phyloP scores from a whole-genome alignment of 2,888 invertebrate species.

The Agonopterix arenella region DNA sequence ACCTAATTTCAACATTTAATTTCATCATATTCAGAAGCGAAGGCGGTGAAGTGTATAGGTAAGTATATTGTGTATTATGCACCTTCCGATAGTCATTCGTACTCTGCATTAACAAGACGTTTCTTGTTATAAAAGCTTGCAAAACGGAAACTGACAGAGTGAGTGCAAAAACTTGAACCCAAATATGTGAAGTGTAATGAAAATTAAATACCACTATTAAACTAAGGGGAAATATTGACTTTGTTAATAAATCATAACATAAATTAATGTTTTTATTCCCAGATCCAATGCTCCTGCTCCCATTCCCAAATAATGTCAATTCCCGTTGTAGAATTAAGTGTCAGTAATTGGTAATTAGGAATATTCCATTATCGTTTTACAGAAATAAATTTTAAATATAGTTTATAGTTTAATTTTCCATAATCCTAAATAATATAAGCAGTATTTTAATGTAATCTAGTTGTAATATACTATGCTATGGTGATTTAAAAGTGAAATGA shows the following conservation, averaged over 20 bases:
- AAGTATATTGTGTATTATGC: conserved; percentile 18
- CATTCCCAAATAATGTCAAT: conserved; percentile 24
- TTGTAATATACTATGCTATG: too few relatives aligned
- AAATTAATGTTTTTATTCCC: conserved; percentile 37
- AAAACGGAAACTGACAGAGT: conserved; percentile 63
- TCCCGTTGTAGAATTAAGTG: background rate
- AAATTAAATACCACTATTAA: too few relatives aligned
- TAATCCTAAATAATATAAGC: too few relatives aligned
- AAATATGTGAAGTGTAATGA: conserved; percentile 38
- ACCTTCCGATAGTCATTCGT: background rate
- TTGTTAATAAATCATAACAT: conserved; percentile 55
- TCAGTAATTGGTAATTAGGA: too few relatives aligned
- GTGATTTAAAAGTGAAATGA: too few relatives aligned
- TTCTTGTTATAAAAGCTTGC: conserved; percentile 70
- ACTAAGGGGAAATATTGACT: conserved; percentile 37
- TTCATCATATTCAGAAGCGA: background rate
- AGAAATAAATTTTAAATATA: too few relatives aligned
- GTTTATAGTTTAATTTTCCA: too few relatives aligned
- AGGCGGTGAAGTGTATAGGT: conserved; percentile 14
- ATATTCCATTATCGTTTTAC: too few relatives aligned
- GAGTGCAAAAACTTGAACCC: conserved; percentile 31
- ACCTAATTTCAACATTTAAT: conserved; percentile 7
- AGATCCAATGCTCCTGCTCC: conserved; percentile 64
- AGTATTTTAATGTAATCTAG: too few relatives aligned
- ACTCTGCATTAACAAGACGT: conserved; percentile 31